A percentile compares a stretch with the other conserved stretches of the same genome.
Evolutionary conservation across 2,113 vertebrate genomes (phyloP).

Genomic region (Sorex fumeus): DNA sequence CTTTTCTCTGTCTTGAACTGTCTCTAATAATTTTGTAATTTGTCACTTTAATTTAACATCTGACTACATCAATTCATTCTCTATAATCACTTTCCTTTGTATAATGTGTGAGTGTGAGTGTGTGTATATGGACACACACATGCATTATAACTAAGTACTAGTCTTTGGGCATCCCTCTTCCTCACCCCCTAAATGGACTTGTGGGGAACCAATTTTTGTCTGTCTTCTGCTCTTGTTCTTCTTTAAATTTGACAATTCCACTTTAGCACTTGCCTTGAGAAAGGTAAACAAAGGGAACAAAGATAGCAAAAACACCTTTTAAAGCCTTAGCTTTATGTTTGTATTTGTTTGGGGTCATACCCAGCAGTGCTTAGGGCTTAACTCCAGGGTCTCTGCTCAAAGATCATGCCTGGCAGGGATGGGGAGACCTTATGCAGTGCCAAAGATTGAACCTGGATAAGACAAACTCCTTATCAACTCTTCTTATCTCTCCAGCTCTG

Average conservation of each 20-base stretch:
- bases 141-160: slow-evolving; percentile 60
- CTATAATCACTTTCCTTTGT: not conserved
- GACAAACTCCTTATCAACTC: no score
- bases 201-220: not conserved
- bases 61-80: not conserved
- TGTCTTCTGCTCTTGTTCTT: slow-evolving; percentile 70
- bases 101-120: not conserved
- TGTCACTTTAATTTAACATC: not conserved
- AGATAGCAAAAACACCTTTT: slow-evolving; percentile 1
- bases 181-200: not conserved
- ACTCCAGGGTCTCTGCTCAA: no score
- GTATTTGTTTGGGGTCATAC: no score
- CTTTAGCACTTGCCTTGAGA: slow-evolving; percentile 74
- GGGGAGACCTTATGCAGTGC: no score
- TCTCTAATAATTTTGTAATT: not conserved
- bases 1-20: not conserved
- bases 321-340: no score
- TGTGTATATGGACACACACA: rapidly evolving
- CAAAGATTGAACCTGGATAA: no score
- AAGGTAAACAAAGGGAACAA: slow-evolving; percentile 55
- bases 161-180: slow-evolving; percentile 60
- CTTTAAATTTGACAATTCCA: slow-evolving; percentile 65
- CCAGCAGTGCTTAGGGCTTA: no score
- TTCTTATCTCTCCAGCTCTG: no score
- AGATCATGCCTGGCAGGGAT: no score